phyloP scores from a whole-genome alignment of 1,140 invertebrate species.

The Eupristina koningsbergeri region DNA sequence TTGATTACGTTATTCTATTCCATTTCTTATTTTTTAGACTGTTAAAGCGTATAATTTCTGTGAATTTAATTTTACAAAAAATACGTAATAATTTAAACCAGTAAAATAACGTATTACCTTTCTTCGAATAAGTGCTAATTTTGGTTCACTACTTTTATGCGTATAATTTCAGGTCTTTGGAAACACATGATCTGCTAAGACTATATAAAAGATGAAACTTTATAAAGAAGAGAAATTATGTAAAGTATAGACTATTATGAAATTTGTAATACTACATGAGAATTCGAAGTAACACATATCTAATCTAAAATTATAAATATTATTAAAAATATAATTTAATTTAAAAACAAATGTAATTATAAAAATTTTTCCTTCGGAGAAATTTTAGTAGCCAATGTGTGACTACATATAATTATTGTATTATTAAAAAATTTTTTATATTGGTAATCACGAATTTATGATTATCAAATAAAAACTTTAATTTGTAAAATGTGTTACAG shows the following conservation, averaged over 20 bases:
- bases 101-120: background rate
- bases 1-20: background rate
- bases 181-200: constrained; percentile 21
- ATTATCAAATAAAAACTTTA: no score
- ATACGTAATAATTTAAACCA: background rate
- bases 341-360: no score
- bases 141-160: constrained; percentile 7
- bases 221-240: constrained; percentile 29
- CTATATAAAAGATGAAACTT: background rate
- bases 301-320: constrained; percentile 12
- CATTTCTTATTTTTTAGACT: background rate
- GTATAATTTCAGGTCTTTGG: background rate
- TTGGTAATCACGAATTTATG: no score
- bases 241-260: constrained; percentile 41
- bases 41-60: background rate
- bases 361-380: background rate
- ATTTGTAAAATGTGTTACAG: no score
- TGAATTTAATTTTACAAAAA: background rate
- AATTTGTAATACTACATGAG: constrained; percentile 10
- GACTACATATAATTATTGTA: constrained; percentile 25
- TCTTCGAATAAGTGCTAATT: background rate
- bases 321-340: no score
- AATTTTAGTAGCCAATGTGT: constrained; percentile 19
- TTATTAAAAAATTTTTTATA: constrained; percentile 23
- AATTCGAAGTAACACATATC: background rate